These are phyloP conservation scores for Chaetodon auriga DNA, from an alignment of 2,113 vertebrate genomes.

Conservation along the genomic window DNA sequence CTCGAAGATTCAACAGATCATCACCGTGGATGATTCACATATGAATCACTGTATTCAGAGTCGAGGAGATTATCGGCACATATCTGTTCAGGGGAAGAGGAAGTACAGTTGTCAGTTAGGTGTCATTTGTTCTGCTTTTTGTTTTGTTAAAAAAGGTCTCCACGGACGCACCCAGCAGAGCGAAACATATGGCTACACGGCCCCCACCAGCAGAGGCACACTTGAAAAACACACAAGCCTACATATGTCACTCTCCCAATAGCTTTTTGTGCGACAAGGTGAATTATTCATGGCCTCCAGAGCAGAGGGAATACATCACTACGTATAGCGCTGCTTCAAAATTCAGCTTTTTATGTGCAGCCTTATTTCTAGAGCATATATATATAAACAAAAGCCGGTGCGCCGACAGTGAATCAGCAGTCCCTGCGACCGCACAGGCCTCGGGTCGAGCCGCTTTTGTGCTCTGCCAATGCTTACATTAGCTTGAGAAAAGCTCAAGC, in stretches of 20 bases:
- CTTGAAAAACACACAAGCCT: slow-evolving; percentile 66
- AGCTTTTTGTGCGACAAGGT: slow-evolving; percentile 70
- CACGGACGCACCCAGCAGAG: slow-evolving; percentile 28
- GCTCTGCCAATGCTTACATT: slow-evolving; percentile 85
- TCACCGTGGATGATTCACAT: slow-evolving; percentile 71
- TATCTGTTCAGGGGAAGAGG: slow-evolving; percentile 39
- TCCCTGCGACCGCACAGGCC: slow-evolving; percentile 82
- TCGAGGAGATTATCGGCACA: slow-evolving; percentile 66
- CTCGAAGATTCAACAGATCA: slow-evolving; percentile 70
- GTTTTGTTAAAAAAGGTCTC: slow-evolving; percentile 29
- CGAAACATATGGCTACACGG: slow-evolving; percentile 69
- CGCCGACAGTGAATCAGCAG: slow-evolving; percentile 87
- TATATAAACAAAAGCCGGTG: slow-evolving; percentile 89
- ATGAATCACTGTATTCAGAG: slow-evolving; percentile 68
- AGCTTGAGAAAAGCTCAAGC: slow-evolving; percentile 83
- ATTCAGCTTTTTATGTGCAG: slow-evolving; percentile 83
- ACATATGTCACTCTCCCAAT: slow-evolving; percentile 79
- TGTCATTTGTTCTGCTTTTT: slow-evolving; percentile 47
- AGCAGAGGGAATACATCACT: slow-evolving; percentile 81
- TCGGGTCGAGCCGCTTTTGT: slow-evolving; percentile 83
- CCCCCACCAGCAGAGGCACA: slow-evolving; percentile 62
- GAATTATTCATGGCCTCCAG: slow-evolving; percentile 75
- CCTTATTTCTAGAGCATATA: slow-evolving; percentile 86
- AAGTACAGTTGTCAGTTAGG: slow-evolving; percentile 52
- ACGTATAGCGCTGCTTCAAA: slow-evolving; percentile 83